phyloP scores from a whole-genome alignment of 2,888 invertebrate species.

The Megastigmus dorsalis region DNA sequence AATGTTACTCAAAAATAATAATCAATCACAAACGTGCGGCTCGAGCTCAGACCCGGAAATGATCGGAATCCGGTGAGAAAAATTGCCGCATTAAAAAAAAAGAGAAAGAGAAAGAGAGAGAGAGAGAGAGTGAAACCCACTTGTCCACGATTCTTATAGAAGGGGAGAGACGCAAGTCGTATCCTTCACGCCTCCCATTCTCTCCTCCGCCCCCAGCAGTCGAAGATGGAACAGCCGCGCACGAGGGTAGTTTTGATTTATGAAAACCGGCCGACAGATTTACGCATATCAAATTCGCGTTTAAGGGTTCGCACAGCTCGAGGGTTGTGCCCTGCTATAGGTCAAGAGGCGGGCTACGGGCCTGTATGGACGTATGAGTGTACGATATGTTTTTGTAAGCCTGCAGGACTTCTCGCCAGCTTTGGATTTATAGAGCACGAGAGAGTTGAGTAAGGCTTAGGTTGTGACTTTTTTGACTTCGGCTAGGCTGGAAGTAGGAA shows the following conservation, averaged over 20 bases:
- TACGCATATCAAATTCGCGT: conserved; percentile 73
- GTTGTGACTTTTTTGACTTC: too few species aligned
- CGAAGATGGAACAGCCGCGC: background rate
- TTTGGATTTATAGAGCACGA: too few species aligned
- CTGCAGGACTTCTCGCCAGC: too few species aligned
- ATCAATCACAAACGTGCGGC: conserved; percentile 8
- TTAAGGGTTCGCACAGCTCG: conserved; percentile 59
- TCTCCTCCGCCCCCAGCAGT: background rate
- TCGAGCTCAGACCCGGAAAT: background rate
- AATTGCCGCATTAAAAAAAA: conserved; percentile 11
- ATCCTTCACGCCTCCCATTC: too few species aligned
- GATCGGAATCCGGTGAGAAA: background rate
- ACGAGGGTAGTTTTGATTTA: conserved; percentile 72
- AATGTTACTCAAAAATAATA: too few species aligned
- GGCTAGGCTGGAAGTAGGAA: too few species aligned
- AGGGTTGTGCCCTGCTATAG: conserved; percentile 12
- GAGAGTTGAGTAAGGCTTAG: too few species aligned
- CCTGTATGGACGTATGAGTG: background rate
- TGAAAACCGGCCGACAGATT: conserved; percentile 71
- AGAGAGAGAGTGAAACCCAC: too few species aligned
- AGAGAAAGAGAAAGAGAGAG: too few species aligned
- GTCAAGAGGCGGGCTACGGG: conserved; percentile 47
- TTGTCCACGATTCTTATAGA: too few species aligned
- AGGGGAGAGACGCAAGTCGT: too few species aligned
- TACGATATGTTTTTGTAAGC: background rate